Evolutionary conservation across 2,113 vertebrate species (phyloP).

Genomic region (Phylloscopus trochilus): DNA sequence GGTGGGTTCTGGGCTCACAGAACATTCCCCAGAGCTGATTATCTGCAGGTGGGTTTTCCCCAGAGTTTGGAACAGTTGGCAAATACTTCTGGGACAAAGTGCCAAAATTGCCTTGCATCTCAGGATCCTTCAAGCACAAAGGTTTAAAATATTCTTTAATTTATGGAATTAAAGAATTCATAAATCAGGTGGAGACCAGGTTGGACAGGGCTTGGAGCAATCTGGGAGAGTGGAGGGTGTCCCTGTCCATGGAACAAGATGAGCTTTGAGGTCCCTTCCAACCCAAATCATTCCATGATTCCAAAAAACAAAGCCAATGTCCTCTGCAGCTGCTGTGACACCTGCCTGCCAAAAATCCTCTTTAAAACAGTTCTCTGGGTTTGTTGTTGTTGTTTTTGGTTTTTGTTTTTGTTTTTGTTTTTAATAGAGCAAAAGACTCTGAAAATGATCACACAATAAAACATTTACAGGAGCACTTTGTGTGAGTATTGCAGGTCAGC

Average conservation of each 20-base stretch:
- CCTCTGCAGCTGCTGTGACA: no score
- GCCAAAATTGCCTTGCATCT: not conserved
- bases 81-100: not conserved
- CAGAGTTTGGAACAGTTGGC: not conserved
- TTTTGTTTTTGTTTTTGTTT: not conserved
- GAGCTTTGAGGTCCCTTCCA: not conserved
- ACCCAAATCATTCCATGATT: no score
- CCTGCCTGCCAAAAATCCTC: no score
- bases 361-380: no score
- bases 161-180: not conserved
- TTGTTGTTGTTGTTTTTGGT: not conserved
- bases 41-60: not conserved
- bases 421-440: not conserved
- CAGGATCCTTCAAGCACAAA: not conserved
- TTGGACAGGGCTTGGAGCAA: not conserved
- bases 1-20: not conserved
- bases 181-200: not conserved
- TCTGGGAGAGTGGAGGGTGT: not conserved
- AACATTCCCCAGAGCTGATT: not conserved
- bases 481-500: not conserved
- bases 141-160: not conserved
- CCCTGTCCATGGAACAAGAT: not conserved
- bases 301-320: no score
- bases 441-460: not conserved
- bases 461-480: not conserved